Conservation (phyloP, 1,140 invertebrate species). For the Anastrepha ludens region DNA sequence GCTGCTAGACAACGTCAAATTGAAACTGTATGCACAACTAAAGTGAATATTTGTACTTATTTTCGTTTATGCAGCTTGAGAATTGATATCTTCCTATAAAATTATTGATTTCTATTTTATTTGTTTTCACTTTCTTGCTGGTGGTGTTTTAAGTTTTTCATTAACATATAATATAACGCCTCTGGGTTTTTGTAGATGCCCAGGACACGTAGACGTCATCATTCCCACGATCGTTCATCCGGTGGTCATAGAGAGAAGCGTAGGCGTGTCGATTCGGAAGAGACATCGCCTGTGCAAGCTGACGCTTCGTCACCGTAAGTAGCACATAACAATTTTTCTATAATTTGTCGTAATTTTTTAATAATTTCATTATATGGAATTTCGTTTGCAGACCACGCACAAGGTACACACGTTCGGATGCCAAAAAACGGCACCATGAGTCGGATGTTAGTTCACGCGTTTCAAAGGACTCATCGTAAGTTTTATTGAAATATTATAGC, state of each 20-base stretch:
- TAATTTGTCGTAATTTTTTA: neutral
- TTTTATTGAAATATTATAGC: conserved; percentile 36
- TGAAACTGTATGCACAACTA: too few relatives aligned
- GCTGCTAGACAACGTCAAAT: too few relatives aligned
- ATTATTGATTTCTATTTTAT: too few relatives aligned
- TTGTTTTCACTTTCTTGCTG: too few relatives aligned
- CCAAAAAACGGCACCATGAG: conserved; percentile 76
- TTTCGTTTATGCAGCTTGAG: too few relatives aligned
- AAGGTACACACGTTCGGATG: conserved; percentile 75
- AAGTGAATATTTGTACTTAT: too few relatives aligned
- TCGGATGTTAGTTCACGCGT: conserved; percentile 76
- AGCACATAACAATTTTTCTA: neutral
- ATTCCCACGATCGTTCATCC: conserved; percentile 79
- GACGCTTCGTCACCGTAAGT: conserved; percentile 72
- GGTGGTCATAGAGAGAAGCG: conserved; percentile 77
- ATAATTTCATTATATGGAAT: conserved; percentile 30
- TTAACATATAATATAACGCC: neutral
- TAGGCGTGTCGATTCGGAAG: conserved; percentile 75
- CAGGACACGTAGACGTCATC: conserved; percentile 84
- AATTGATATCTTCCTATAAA: too few relatives aligned
- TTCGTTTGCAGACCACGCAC: conserved; percentile 64
- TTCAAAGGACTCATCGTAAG: conserved; percentile 73
- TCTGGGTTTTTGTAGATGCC: conserved; percentile 79
- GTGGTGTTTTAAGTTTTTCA: neutral
- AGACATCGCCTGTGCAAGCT: conserved; percentile 67